Evolutionary conservation across 2,888 invertebrate genomes (phyloP).

Genomic region (Nipponacmea schrenckii): DNA sequence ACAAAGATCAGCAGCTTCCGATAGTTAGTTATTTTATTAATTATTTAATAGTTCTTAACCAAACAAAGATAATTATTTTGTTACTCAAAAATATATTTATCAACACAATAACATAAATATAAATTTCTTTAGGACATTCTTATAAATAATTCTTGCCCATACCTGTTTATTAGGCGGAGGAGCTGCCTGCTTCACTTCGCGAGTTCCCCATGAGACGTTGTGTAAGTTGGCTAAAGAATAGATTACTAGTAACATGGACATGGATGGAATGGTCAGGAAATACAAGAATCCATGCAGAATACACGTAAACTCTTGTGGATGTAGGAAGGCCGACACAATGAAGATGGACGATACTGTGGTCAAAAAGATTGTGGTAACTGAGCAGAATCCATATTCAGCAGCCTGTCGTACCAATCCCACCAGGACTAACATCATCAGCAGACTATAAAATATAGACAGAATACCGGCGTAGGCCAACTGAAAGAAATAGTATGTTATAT

Average conservation of each 20-base stretch:
- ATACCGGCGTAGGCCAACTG: constrained; percentile 93
- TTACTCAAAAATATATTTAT: too few relatives aligned
- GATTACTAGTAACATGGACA: constrained; percentile 91
- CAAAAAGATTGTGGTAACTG: constrained; percentile 97
- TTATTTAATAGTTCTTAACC: too few relatives aligned
- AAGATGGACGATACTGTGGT: constrained; percentile 90
- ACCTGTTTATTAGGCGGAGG: constrained; percentile 13
- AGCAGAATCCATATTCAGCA: constrained; percentile 89
- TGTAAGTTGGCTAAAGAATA: constrained; percentile 93
- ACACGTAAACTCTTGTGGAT: constrained; percentile 81
- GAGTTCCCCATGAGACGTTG: constrained; percentile 92
- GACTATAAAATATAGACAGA: constrained; percentile 90
- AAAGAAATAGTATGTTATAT: constrained; percentile 18
- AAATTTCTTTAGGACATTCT: too few relatives aligned
- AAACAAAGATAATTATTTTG: too few relatives aligned
- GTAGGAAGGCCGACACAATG: constrained; percentile 94
- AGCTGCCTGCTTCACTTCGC: constrained; percentile 74
- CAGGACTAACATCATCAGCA: constrained; percentile 99
- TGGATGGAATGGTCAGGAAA: constrained; percentile 91
- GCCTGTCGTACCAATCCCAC: constrained; percentile 97
- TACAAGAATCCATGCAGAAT: constrained; percentile 80
- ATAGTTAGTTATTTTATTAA: too few relatives aligned
- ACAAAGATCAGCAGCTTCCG: too few relatives aligned
- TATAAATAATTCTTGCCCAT: not conserved
- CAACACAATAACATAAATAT: too few relatives aligned